phyloP scores from a whole-genome alignment of 2,888 invertebrate species.

The Cryptocheilus praepositus region DNA sequence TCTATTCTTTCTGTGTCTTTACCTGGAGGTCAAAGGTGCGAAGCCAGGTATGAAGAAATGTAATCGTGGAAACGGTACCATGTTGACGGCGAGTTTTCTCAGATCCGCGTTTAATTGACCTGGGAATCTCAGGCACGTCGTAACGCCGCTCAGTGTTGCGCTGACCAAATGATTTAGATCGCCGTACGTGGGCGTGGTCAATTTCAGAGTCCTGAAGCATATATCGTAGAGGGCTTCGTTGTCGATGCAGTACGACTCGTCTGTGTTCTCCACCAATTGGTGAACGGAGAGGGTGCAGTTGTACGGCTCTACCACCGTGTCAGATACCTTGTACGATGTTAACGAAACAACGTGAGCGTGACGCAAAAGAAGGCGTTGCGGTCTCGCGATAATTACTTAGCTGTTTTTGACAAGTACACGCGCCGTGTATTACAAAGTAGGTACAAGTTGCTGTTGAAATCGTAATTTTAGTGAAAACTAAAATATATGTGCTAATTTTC shows the following conservation, averaged over 20 bases:
- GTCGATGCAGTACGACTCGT: slow-evolving; percentile 81
- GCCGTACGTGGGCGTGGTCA: slow-evolving; percentile 81
- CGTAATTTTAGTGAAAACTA: too few species aligned
- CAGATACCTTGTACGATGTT: slow-evolving; percentile 74
- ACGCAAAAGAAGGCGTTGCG: too few species aligned
- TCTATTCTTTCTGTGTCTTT: not conserved
- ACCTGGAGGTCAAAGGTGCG: slow-evolving; percentile 73
- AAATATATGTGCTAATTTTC: too few species aligned
- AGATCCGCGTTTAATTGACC: slow-evolving; percentile 83
- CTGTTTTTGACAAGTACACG: too few species aligned
- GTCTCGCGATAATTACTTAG: too few species aligned
- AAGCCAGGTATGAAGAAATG: slow-evolving; percentile 79
- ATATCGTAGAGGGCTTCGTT: slow-evolving; percentile 82
- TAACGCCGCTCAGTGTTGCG: slow-evolving; percentile 76
- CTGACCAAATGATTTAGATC: slow-evolving; percentile 82
- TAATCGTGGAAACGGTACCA: slow-evolving; percentile 81
- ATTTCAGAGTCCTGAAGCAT: slow-evolving; percentile 80
- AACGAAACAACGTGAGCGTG: not conserved
- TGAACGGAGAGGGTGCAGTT: slow-evolving; percentile 81
- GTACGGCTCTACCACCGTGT: slow-evolving; percentile 81
- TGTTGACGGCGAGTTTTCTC: slow-evolving; percentile 81
- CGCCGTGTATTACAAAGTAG: too few species aligned
- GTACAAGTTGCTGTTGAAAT: too few species aligned
- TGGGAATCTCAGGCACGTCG: slow-evolving; percentile 81
- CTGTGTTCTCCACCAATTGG: slow-evolving; percentile 80